These are phyloP conservation scores for Petrophora chlorosata DNA, from an alignment of 2,888 invertebrate species.

Conservation along the genomic window DNA sequence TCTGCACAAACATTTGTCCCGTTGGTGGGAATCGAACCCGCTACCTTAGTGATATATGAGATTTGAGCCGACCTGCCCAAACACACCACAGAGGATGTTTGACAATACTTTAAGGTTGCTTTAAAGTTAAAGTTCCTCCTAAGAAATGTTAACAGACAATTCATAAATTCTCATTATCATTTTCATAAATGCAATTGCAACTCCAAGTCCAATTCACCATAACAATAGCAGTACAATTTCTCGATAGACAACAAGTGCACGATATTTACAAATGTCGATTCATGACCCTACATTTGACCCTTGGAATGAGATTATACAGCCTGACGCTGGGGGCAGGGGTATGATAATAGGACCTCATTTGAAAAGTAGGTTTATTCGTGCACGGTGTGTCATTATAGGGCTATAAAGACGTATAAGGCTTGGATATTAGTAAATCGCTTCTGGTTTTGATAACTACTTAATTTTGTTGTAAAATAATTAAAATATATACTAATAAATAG, in stretches of 20 bases:
- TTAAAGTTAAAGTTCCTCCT: background rate
- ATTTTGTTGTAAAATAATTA: background rate
- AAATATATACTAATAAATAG: background rate
- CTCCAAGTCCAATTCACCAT: constrained; percentile 2
- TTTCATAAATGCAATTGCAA: background rate
- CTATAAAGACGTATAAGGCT: constrained; percentile 18
- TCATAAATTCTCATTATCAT: too few species aligned
- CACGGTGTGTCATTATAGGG: constrained; percentile 22
- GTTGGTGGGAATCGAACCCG: too few species aligned
- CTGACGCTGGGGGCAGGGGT: constrained; percentile 37
- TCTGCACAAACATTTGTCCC: too few species aligned
- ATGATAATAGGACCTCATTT: constrained; percentile 31
- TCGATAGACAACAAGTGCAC: constrained; percentile 48
- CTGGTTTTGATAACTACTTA: constrained; percentile 19
- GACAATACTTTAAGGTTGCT: too few species aligned
- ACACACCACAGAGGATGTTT: too few species aligned
- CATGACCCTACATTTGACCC: constrained; percentile 54
- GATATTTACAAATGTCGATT: constrained; percentile 67
- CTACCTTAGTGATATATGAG: too few species aligned
- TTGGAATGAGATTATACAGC: constrained; percentile 40
- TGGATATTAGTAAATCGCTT: constrained; percentile 20
- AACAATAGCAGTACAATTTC: constrained; percentile 36
- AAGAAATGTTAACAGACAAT: too few species aligned
- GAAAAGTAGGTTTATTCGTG: constrained; percentile 32
- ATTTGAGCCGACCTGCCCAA: too few species aligned